Percentiles rank a stretch among this genome's conserved stretches.
These are phyloP conservation scores for Argyrosomus regius DNA, from an alignment of 2,797 vertebrate genomes.

Conservation along the genomic window DNA sequence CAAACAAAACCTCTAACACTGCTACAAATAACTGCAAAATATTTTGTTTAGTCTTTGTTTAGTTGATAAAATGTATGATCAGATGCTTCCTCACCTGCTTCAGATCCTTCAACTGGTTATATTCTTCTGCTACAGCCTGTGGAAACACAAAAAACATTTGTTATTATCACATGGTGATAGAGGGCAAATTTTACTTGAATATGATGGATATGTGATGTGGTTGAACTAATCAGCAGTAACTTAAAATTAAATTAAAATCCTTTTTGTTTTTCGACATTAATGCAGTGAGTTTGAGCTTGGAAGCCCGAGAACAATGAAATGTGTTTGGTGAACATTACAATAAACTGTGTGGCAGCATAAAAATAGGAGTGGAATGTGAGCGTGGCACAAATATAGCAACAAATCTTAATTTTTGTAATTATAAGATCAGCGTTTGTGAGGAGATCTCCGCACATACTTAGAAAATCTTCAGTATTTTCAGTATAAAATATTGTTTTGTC, in stretches of 20 bases:
- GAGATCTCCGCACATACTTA: not conserved
- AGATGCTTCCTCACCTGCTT: slow-evolving; percentile 85
- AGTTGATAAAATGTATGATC: not conserved
- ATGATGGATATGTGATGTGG: not conserved
- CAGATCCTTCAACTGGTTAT: slow-evolving; percentile 90
- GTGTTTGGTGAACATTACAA: not conserved
- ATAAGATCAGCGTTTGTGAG: not conserved
- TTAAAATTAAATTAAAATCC: not conserved
- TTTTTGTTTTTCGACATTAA: not conserved
- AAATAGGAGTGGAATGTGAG: not conserved
- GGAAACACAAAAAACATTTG: slow-evolving; percentile 6
- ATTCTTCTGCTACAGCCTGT: slow-evolving; percentile 90
- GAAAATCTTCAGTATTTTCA: not conserved
- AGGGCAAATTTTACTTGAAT: not conserved
- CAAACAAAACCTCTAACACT: not conserved
- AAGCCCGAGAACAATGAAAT: not conserved
- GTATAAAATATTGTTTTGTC: not conserved
- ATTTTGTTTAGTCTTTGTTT: not conserved
- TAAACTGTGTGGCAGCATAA: not conserved
- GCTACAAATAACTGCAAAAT: not conserved
- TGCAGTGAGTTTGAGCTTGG: not conserved
- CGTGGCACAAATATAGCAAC: no score
- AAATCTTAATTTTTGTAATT: not conserved
- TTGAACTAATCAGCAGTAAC: not conserved
- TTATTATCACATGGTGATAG: not conserved